These are phyloP conservation scores for Macrochelys suwanniensis DNA, from an alignment of 2,797 vertebrate genomes.

Conservation along the genomic window DNA sequence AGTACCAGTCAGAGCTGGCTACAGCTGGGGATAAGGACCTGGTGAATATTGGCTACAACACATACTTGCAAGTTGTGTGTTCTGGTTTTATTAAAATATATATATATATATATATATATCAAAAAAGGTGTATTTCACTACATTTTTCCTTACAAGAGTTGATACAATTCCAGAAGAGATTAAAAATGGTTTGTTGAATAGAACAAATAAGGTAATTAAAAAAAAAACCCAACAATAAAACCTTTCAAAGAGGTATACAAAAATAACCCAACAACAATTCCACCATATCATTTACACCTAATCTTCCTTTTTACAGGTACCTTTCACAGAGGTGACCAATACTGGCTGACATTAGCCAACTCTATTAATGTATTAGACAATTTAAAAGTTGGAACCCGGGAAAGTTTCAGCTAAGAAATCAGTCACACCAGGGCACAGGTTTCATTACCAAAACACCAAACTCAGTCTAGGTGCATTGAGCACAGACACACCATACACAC, in stretches of 20 bases:
- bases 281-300: not conserved
- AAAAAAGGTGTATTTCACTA: constrained; percentile 35
- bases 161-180: constrained; percentile 64
- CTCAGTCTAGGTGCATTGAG: constrained; percentile 48
- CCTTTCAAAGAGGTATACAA: not conserved
- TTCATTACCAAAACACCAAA: constrained; percentile 53
- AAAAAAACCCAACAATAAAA: too few species aligned
- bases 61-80: not conserved
- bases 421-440: constrained; percentile 50
- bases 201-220: not conserved
- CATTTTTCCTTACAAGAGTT: constrained; percentile 39
- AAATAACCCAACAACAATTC: constrained; percentile 46
- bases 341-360: constrained; percentile 23
- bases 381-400: not conserved
- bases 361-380: not conserved
- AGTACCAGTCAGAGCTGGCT: not conserved
- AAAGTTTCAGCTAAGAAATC: constrained; percentile 41
- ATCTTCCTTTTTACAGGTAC: constrained; percentile 38
- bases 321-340: constrained; percentile 14
- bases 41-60: not conserved
- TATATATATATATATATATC: not conserved
- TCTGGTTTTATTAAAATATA: constrained; percentile 15
- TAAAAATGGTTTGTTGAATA: constrained; percentile 56
- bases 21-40: not conserved
- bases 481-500: constrained; percentile 23